These are phyloP conservation scores for Lycodopsis pacificus DNA, from an alignment of 2,797 vertebrate genomes.

Conservation along the genomic window DNA sequence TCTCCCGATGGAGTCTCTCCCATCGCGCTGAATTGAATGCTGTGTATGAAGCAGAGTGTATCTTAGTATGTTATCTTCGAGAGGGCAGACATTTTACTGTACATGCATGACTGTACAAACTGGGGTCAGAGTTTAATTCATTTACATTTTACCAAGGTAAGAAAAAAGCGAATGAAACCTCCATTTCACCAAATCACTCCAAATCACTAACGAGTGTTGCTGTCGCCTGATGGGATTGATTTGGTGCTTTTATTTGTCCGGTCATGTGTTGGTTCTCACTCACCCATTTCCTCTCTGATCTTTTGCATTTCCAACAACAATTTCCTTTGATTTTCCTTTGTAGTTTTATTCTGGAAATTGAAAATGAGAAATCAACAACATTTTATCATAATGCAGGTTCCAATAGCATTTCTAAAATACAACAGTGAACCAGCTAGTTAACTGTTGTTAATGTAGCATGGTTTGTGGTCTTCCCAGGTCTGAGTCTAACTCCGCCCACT, in stretches of 20 bases:
- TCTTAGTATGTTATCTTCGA: not conserved
- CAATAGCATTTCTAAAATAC: not conserved
- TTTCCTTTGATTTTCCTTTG: slow-evolving; percentile 88
- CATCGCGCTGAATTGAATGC: slow-evolving; percentile 85
- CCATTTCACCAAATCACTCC: too few relatives aligned
- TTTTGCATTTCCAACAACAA: slow-evolving; percentile 89
- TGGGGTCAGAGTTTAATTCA: not conserved
- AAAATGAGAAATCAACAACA: not conserved
- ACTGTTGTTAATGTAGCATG: not conserved
- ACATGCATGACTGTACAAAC: not conserved
- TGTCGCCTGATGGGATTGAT: not conserved
- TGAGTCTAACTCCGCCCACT: not conserved
- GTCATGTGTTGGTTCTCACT: slow-evolving; percentile 69
- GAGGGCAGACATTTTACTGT: not conserved
- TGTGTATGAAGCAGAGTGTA: slow-evolving; percentile 49
- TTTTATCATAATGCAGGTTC: not conserved
- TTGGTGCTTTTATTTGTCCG: not conserved
- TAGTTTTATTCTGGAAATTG: slow-evolving; percentile 88
- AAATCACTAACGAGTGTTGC: not conserved
- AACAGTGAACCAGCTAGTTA: not conserved
- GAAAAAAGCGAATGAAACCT: not conserved
- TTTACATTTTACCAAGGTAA: not conserved
- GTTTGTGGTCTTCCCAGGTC: not conserved
- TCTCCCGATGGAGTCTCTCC: slow-evolving; percentile 90
- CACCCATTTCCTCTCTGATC: slow-evolving; percentile 95